Conservation (phyloP, 2,113 vertebrate genomes). For the Sphaerodactylus townsendi region DNA sequence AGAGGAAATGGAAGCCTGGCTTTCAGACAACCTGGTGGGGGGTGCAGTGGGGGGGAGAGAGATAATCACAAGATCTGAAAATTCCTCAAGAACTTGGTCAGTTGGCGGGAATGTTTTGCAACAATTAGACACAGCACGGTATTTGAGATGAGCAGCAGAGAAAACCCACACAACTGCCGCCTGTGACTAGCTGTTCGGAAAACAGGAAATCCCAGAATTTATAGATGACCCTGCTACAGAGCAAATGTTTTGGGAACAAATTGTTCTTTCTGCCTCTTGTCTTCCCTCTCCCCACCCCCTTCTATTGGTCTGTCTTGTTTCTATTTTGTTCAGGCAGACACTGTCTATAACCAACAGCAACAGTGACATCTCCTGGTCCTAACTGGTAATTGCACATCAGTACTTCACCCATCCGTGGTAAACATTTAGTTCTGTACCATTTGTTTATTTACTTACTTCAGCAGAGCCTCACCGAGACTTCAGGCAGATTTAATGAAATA, state of each 20-base stretch:
- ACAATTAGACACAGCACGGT: constrained; percentile 35
- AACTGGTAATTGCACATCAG: constrained; percentile 2
- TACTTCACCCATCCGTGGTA: neutral
- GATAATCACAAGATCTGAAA: constrained; percentile 48
- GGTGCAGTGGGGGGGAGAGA: neutral
- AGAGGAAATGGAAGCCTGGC: constrained; percentile 60
- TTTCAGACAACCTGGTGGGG: constrained; percentile 18
- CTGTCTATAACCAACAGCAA: constrained; percentile 41
- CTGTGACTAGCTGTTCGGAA: constrained; percentile 57
- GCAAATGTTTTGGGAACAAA: constrained; percentile 80
- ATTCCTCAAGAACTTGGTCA: constrained; percentile 52
- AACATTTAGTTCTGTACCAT: neutral
- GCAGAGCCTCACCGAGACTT: too few species aligned
- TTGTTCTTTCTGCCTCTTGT: constrained; percentile 63
- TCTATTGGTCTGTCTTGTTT: constrained; percentile 16
- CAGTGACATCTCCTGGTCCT: constrained; percentile 70
- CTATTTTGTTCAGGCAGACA: neutral
- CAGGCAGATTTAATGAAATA: too few species aligned
- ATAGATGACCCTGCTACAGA: constrained; percentile 75
- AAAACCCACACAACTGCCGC: constrained; percentile 56
- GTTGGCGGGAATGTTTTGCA: constrained; percentile 50
- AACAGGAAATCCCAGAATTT: constrained; percentile 80
- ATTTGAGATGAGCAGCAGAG: constrained; percentile 40
- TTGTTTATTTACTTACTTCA: too few species aligned
- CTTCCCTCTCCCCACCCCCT: neutral